These are phyloP conservation scores for Tapirus terrestris DNA, from an alignment of 2,113 vertebrate genomes.

Conservation along the genomic window DNA sequence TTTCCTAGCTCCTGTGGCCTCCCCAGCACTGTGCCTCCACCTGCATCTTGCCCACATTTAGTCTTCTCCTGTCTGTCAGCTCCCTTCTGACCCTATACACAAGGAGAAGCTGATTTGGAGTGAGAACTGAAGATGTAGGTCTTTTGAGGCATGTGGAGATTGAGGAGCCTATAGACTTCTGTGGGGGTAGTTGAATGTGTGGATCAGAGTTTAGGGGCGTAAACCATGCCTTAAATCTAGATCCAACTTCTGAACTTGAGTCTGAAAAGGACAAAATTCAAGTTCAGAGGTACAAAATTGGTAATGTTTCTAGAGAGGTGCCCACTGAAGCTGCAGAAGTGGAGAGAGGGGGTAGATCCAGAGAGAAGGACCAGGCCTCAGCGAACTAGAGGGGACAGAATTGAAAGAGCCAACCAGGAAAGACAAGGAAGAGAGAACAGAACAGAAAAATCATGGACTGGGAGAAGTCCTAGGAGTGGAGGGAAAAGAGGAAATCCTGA, in stretches of 20 bases:
- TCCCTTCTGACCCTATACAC: neutral
- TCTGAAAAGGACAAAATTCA: slow-evolving; percentile 51
- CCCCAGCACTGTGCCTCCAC: neutral
- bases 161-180: neutral
- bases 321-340: neutral
- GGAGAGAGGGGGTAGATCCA: neutral
- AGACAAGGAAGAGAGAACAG: neutral
- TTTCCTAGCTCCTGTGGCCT: neutral
- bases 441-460: neutral
- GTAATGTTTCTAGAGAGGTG: slow-evolving; percentile 25
- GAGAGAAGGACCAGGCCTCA: neutral
- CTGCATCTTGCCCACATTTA: neutral
- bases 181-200: neutral
- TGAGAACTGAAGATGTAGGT: neutral
- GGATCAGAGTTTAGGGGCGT: neutral
- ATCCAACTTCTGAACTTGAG: slow-evolving; percentile 27
- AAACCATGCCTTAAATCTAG: slow-evolving; percentile 21
- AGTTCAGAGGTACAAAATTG: neutral
- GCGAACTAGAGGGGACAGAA: neutral
- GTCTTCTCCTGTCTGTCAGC: neutral
- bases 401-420: neutral
- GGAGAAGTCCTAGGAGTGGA: neutral
- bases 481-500: neutral
- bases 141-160: neutral
- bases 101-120: neutral